Evolutionary conservation across 2,113 vertebrate genomes (phyloP).

Genomic region (Thalassoma bifasciatum): DNA sequence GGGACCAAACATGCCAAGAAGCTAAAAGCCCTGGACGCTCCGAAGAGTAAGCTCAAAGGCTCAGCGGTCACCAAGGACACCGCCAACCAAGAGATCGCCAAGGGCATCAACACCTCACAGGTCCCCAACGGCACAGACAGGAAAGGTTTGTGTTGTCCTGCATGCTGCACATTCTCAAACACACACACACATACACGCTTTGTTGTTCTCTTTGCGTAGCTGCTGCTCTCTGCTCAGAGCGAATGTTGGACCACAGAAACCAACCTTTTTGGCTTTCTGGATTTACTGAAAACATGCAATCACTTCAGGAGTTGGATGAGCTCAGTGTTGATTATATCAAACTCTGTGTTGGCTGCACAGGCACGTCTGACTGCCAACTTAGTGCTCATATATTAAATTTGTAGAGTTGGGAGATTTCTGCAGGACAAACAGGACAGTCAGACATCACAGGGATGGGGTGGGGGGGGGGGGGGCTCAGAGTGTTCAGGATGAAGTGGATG

Average conservation of each 20-base stretch:
- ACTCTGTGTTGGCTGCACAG: background rate
- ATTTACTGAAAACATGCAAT: constrained; percentile 15
- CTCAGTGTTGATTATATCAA: constrained; percentile 45
- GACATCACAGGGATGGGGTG: background rate
- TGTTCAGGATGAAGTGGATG: background rate
- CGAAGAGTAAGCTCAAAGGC: constrained; percentile 95
- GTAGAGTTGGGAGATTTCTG: constrained; percentile 1
- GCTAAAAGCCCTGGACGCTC: constrained; percentile 96
- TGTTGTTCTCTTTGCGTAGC: constrained; percentile 9
- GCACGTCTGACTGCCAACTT: background rate
- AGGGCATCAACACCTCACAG: constrained; percentile 88
- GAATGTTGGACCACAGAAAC: background rate
- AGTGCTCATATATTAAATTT: constrained; percentile 11
- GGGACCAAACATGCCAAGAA: constrained; percentile 99
- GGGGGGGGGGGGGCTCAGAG: background rate
- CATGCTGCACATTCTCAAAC: constrained; percentile 8
- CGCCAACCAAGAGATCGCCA: constrained; percentile 89
- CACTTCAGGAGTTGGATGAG: constrained; percentile 36
- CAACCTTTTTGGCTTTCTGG: background rate
- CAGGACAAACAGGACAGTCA: constrained; percentile 1
- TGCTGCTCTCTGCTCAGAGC: constrained; percentile 2
- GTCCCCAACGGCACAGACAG: constrained; percentile 87
- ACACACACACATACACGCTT: background rate
- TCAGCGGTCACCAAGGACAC: constrained; percentile 80
- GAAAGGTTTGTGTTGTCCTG: constrained; percentile 87